Evolutionary conservation across 2,113 vertebrate species (phyloP).

Genomic region (Dascyllus trimaculatus): DNA sequence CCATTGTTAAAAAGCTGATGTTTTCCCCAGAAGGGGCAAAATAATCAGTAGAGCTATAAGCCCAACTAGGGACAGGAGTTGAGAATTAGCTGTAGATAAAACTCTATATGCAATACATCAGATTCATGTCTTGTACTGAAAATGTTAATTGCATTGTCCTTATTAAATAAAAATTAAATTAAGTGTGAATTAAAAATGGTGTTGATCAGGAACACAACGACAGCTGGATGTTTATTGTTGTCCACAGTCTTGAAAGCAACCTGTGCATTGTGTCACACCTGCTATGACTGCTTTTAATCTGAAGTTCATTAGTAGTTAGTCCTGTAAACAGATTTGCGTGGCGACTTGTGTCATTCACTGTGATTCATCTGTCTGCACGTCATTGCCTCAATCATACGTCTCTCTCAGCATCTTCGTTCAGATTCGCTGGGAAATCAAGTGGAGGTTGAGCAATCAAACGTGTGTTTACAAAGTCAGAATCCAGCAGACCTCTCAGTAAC

Average conservation of each 20-base stretch:
- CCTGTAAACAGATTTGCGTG: background rate
- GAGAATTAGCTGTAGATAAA: too few species aligned
- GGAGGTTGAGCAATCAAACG: background rate
- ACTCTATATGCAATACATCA: too few species aligned
- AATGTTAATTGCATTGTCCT: too few species aligned
- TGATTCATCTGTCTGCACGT: conserved; percentile 2
- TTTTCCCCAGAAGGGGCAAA: background rate
- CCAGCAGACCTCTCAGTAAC: conserved; percentile 25
- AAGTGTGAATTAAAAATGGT: too few species aligned
- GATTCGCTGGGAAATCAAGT: background rate
- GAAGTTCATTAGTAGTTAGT: background rate
- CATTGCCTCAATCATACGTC: background rate
- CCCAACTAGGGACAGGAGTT: too few species aligned
- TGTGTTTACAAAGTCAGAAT: conserved; percentile 13
- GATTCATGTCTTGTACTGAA: too few species aligned
- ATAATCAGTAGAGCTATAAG: conserved; percentile 5
- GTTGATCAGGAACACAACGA: background rate
- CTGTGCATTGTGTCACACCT: background rate
- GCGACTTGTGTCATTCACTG: background rate
- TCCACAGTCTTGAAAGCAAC: background rate
- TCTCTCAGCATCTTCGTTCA: background rate
- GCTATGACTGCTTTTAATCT: background rate
- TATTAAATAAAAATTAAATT: too few species aligned
- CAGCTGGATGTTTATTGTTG: conserved; percentile 10
- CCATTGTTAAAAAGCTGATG: background rate